Conservation (phyloP, 2,113 vertebrate genomes). For the Podarcis muralis region DNA sequence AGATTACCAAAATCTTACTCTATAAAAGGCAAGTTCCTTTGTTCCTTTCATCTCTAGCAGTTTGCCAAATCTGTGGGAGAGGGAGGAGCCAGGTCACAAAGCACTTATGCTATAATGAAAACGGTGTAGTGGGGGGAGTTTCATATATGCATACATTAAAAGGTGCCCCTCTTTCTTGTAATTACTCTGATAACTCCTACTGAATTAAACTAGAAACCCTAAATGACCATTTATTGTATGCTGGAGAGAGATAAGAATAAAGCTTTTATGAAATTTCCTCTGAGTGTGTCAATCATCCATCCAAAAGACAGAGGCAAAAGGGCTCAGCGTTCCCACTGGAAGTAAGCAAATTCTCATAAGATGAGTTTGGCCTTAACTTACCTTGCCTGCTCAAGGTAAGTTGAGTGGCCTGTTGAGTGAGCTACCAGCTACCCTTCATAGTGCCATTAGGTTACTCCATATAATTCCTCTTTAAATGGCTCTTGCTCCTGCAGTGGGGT, state of each 20-base stretch:
- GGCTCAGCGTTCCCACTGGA: not conserved
- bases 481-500: not conserved
- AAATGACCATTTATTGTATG: not conserved
- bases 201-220: not conserved
- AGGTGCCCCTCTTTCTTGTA: not conserved
- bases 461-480: not conserved
- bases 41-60: not conserved
- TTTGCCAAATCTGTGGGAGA: not conserved
- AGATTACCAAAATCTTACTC: not conserved
- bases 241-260: not conserved
- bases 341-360: not conserved
- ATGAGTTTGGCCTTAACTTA: not conserved
- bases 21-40: not conserved
- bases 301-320: not conserved
- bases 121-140: not conserved
- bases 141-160: too few species aligned
- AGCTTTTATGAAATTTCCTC: not conserved
- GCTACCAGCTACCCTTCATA: too few species aligned
- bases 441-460: too few species aligned
- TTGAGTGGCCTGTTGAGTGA: not conserved
- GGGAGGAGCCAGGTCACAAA: not conserved
- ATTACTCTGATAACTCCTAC: not conserved
- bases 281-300: not conserved
- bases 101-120: not conserved
- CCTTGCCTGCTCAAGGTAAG: not conserved